Evolutionary conservation across 2,797 vertebrate genomes (phyloP), one percentile per base, ranked within the genome.

Genomic region (Dryobates pubescens): DNA sequence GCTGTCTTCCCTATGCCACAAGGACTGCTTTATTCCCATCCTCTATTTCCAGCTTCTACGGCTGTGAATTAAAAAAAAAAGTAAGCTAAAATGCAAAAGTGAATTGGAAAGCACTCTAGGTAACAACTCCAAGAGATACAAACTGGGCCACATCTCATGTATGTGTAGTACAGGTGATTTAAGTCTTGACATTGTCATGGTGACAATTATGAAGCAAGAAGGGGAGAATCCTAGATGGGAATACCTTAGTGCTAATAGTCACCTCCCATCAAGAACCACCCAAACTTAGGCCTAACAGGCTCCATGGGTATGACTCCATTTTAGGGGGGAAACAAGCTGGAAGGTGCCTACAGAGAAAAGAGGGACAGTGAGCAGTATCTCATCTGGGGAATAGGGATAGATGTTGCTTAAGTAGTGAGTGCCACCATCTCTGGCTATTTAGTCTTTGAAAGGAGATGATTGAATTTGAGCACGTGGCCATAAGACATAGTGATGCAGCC

Each of bases 181-280:
- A 86, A 95, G 87, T 95, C 90, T 93, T 94, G 94, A 76, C 94
- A 91, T 89, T 91, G 93, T 96, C 93, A 96, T 94, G 94, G 95
- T 73, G 87, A 95, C 89, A 90, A 92, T 94, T 95, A 92, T 93
- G 61, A 92, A 94, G 75, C 26, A 88, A 90, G 85, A 82, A 91
- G 51, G 76, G 86, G 76, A 92, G 76, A 17, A 89, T 94, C 82
- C 51, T 89, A 73, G 59, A 76, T 92, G 47, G 82, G 57, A 90
- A 30, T 88, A 72, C 85, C 90, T 85, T 78, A 22, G 30, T 87
- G 63, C 45, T 91, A 72, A 88, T 73, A 86, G 56, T 58, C 56
- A 58, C 45, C 41, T 61, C 56, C 69, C 2, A 0, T 72, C 56
- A 78, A 71, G 81, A 76, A 34, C 19, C 29, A 71, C 27, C 8